Conservation (phyloP, 2,113 vertebrate species). For the Cyprinus carpio region DNA sequence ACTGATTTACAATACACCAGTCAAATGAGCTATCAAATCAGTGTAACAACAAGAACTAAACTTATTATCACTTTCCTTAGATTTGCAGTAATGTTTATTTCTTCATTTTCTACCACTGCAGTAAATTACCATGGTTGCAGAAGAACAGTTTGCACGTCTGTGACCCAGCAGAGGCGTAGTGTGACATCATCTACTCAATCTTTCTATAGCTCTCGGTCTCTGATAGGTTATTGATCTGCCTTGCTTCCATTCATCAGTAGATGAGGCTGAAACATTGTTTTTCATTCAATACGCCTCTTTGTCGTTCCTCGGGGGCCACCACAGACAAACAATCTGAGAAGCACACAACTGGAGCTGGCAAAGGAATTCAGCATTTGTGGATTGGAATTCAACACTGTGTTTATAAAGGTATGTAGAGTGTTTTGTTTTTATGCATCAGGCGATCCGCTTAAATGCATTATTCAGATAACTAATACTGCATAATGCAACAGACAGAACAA, state of each 20-base stretch:
- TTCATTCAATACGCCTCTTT: conserved; percentile 4
- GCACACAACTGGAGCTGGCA: neutral
- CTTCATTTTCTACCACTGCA: neutral
- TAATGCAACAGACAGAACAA: neutral
- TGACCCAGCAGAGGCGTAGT: neutral
- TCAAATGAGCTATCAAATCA: neutral
- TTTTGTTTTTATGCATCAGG: neutral
- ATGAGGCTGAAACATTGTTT: conserved; percentile 12
- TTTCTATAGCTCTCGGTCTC: neutral
- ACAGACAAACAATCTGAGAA: conserved; percentile 18
- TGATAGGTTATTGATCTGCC: conserved; percentile 31
- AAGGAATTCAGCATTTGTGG: neutral
- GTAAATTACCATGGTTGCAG: neutral
- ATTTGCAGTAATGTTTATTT: neutral
- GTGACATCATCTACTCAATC: neutral
- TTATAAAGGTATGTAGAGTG: neutral
- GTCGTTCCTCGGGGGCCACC: neutral
- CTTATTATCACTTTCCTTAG: neutral
- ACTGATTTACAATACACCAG: neutral
- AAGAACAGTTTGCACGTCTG: neutral
- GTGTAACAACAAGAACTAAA: neutral
- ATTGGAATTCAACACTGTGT: neutral
- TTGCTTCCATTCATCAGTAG: conserved; percentile 16
- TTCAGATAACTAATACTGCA: neutral
- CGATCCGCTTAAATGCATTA: neutral